Conservation (phyloP, 2,888 invertebrate species). For the Pachydiplax longipennis region DNA sequence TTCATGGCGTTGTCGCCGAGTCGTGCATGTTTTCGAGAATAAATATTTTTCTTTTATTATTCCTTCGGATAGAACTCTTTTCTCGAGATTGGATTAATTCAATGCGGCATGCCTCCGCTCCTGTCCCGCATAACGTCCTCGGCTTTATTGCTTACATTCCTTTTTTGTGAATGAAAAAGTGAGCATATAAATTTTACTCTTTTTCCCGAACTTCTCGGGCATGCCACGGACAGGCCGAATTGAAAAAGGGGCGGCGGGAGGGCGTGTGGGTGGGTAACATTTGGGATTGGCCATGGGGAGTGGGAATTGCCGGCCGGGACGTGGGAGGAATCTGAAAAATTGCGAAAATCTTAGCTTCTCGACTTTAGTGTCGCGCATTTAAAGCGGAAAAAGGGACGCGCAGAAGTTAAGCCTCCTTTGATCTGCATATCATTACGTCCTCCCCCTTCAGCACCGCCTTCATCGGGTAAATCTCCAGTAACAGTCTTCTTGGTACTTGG, state of each 20-base stretch:
- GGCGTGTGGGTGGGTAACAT: background rate
- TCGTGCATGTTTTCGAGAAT: background rate
- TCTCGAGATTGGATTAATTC: background rate
- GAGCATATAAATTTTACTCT: slow-evolving; percentile 7
- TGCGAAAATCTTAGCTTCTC: background rate
- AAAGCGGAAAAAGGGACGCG: background rate
- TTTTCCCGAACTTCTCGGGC: background rate
- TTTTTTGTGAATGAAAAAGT: background rate
- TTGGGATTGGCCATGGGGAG: background rate
- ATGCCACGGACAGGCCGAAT: too few species aligned
- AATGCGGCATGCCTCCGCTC: background rate
- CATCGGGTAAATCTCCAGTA: slow-evolving; percentile 24
- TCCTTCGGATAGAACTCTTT: background rate
- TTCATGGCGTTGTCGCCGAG: background rate
- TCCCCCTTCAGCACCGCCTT: background rate
- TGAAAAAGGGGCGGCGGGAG: background rate
- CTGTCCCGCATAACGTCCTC: background rate
- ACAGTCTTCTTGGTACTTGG: slow-evolving; percentile 20
- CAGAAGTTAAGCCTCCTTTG: slow-evolving; percentile 9
- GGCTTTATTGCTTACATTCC: background rate
- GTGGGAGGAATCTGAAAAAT: background rate
- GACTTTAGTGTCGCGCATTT: background rate
- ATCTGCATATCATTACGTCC: slow-evolving; percentile 41
- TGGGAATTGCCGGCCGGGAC: background rate
- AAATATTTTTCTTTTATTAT: background rate